Evolutionary conservation across 2,888 invertebrate species (phyloP), one percentile per base, ranked within the genome.

Genomic region (Melinaea menophilus): DNA sequence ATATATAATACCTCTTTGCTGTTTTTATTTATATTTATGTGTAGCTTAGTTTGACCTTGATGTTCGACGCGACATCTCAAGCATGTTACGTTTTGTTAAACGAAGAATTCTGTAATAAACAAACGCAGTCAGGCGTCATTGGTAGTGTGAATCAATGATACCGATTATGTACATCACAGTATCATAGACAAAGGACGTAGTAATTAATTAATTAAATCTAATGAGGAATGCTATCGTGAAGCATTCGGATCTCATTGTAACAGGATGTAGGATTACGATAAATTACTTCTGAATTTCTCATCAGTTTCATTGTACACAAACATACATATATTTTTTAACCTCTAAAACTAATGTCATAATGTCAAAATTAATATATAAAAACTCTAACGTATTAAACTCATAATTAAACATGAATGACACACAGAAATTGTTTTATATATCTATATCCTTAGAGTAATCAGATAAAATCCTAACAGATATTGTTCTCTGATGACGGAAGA

Each of bases 401-500:
- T n/a, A 22, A 22, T 22, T 22, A 22, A 22, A 22, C 22, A 22
- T 22, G 22, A 22, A 22, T 22, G 22, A 22, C 22, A 22, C 22
- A 22, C 22, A 22, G 0, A 22, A 22, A 22, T 22, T 22, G 22
- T 22, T 22, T 22, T 22, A 22, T 22, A 22, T 22, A 22, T 22
- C 22, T 22, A 22, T 22, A 22, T 22, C 22, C 22, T 7, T 51
- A 31, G 51, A 31, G 31, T 51, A 51, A 31, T 31, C 31, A 57
- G 62, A 58, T 64, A 59, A 68, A 58, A 65, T 60, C 66, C 60
- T 46, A 68, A 71, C 73, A 56, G 61, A 62, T 58, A 58, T 57
- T 67, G 75, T 75, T 80, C 72, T 72, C 72, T 77, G 77, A 80
- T 86, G 84, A 84, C 86, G 85, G 87, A 87, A 86, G 85, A 79